Evolutionary conservation across 2,113 vertebrate genomes (phyloP).

Genomic region (Acanthochromis polyacanthus): DNA sequence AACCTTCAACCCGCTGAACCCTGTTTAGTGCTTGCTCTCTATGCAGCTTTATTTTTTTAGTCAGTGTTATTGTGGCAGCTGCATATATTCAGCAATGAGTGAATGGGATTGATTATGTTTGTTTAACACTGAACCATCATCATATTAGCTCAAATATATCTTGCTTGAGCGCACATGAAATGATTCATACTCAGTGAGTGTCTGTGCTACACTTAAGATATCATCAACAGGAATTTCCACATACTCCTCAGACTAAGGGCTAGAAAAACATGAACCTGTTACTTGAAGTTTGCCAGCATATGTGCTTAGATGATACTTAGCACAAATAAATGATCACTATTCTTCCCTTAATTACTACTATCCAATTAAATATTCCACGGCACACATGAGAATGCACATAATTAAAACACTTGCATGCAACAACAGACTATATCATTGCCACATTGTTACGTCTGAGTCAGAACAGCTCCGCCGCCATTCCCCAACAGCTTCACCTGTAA

Average conservation of each 20-base stretch:
- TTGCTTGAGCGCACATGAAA: background rate
- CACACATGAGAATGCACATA: slow-evolving; percentile 41
- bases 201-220: slow-evolving; percentile 10
- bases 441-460: slow-evolving; percentile 19
- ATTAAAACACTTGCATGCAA: slow-evolving; percentile 31
- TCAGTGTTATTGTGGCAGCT: background rate
- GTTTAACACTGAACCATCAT: background rate
- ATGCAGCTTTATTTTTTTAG: background rate
- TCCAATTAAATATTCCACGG: slow-evolving; percentile 35
- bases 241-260: background rate
- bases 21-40: background rate
- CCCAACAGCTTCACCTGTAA: slow-evolving; percentile 57
- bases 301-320: slow-evolving; percentile 3
- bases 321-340: slow-evolving; percentile 19
- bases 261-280: slow-evolving; percentile 2
- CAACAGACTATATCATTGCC: slow-evolving; percentile 17
- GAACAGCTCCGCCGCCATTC: slow-evolving; percentile 44
- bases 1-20: background rate
- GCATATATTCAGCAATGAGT: slow-evolving; percentile 1
- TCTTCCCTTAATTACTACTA: slow-evolving; percentile 18
- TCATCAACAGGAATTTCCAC: background rate
- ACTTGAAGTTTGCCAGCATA: background rate
- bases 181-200: background rate
- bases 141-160: background rate
- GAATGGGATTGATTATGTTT: slow-evolving; percentile 2